phyloP scores from a whole-genome alignment of 2,888 invertebrate species.

The Sycophila texana region DNA sequence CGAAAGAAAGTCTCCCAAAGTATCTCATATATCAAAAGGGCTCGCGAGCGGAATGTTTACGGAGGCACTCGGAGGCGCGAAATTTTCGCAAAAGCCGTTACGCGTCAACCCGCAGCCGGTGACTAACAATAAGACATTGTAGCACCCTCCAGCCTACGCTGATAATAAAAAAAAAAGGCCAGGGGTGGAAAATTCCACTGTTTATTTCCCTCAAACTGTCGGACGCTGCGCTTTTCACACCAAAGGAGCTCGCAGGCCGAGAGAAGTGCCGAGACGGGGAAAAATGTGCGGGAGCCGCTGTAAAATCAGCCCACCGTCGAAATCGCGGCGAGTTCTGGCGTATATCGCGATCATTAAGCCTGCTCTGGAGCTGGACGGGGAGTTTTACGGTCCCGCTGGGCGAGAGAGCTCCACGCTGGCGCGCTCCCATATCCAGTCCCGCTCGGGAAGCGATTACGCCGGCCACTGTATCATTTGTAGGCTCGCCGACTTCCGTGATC shows the following conservation, averaged over 20 bases:
- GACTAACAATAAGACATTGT: constrained; percentile 46
- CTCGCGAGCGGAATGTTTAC: constrained; percentile 33
- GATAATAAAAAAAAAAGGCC: neutral
- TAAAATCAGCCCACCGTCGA: constrained; percentile 15
- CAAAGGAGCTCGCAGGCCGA: too few species aligned
- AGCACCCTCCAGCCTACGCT: neutral
- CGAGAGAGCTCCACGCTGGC: neutral
- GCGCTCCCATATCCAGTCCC: neutral
- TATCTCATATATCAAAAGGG: constrained; percentile 35
- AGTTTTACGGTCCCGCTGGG: constrained; percentile 32
- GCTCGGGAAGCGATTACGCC: constrained; percentile 42
- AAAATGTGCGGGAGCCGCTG: constrained; percentile 14
- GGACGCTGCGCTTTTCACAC: neutral
- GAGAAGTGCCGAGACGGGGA: constrained; percentile 5
- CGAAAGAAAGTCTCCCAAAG: constrained; percentile 33
- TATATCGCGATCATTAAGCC: constrained; percentile 49
- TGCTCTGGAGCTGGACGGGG: constrained; percentile 26
- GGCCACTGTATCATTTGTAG: constrained; percentile 33
- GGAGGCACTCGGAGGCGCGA: constrained; percentile 13
- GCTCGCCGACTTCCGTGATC: too few species aligned
- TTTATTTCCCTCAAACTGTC: neutral
- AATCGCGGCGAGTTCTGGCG: constrained; percentile 26
- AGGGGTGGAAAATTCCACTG: neutral
- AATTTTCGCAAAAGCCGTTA: constrained; percentile 41
- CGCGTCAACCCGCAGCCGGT: constrained; percentile 15